Percentiles rank a stretch among this genome's conserved stretches.
Evolutionary conservation across 1,140 invertebrate species (phyloP).

Genomic region (Lepidostoma basale): DNA sequence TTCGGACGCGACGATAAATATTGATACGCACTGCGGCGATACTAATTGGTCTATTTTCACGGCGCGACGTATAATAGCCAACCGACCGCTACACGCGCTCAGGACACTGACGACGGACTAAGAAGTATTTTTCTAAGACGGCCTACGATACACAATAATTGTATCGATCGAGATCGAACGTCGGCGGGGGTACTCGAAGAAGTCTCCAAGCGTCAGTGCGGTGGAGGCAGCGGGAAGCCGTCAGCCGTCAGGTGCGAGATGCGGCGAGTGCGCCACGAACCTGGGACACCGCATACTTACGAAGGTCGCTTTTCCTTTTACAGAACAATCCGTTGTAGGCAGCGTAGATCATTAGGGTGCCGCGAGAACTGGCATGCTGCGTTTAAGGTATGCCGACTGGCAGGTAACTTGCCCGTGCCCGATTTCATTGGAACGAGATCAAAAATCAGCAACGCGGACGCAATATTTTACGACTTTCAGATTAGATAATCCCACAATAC

Average conservation of each 20-base stretch:
- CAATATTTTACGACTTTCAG: too few relatives aligned
- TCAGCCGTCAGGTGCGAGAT: constrained; percentile 17
- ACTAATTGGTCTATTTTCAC: constrained; percentile 34
- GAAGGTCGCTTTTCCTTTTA: constrained; percentile 47
- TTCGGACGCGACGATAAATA: constrained; percentile 1
- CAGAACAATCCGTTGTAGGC: constrained; percentile 40
- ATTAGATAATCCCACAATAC: too few relatives aligned
- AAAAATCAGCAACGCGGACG: too few relatives aligned
- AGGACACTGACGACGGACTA: background rate
- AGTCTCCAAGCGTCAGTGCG: background rate
- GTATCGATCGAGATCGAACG: constrained; percentile 23
- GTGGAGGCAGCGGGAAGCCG: constrained; percentile 28
- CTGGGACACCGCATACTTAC: constrained; percentile 35
- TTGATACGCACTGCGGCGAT: background rate
- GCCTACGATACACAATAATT: background rate
- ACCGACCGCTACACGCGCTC: background rate
- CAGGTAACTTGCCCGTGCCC: too few relatives aligned
- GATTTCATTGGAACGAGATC: too few relatives aligned
- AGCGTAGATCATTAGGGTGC: constrained; percentile 23
- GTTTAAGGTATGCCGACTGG: too few relatives aligned
- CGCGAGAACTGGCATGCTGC: background rate
- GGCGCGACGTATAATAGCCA: background rate
- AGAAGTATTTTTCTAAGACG: constrained; percentile 17
- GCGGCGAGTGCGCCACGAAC: too few relatives aligned
- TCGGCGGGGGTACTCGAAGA: constrained; percentile 1